A percentile compares a stretch with the other conserved stretches of the same genome.
Evolutionary conservation across 2,113 vertebrate species (phyloP).

Genomic region (Acanthisitta chloris): DNA sequence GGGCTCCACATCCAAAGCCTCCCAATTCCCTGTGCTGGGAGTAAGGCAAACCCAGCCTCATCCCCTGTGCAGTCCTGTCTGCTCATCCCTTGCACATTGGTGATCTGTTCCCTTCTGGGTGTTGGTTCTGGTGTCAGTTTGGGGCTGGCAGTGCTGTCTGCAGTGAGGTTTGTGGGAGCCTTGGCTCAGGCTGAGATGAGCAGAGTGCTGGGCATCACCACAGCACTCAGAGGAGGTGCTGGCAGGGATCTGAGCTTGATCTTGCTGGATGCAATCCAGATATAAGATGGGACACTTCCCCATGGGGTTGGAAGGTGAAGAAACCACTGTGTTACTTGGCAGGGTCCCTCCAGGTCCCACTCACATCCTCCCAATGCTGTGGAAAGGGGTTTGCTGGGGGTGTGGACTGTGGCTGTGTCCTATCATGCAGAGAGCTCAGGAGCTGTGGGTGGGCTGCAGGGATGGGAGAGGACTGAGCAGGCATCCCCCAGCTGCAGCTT

Average conservation of each 20-base stretch:
- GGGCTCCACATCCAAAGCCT: not conserved
- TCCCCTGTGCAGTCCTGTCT: rapidly evolving
- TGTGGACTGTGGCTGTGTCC: rapidly evolving
- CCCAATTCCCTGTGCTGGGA: not conserved
- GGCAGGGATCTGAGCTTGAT: not conserved
- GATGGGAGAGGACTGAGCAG: not conserved
- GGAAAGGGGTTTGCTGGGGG: too few relatives aligned
- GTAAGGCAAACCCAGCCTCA: not conserved
- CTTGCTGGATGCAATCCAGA: not conserved
- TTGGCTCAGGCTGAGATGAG: rapidly evolving
- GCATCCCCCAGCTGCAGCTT: rapidly evolving
- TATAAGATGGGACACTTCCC: rapidly evolving
- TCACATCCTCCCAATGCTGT: rapidly evolving
- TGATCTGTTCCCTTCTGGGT: rapidly evolving
- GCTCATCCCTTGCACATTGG: rapidly evolving
- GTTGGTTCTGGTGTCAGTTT: rapidly evolving
- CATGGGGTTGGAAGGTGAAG: rapidly evolving
- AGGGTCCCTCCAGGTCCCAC: rapidly evolving
- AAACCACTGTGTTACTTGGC: rapidly evolving
- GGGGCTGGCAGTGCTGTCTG: not conserved
- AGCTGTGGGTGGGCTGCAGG: not conserved
- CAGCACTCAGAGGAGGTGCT: rapidly evolving
- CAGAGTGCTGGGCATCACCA: not conserved
- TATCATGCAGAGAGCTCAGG: rapidly evolving
- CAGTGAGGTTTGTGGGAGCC: not conserved